Conservation (phyloP, 2,113 vertebrate genomes). For the Syngnathus scovelli region DNA sequence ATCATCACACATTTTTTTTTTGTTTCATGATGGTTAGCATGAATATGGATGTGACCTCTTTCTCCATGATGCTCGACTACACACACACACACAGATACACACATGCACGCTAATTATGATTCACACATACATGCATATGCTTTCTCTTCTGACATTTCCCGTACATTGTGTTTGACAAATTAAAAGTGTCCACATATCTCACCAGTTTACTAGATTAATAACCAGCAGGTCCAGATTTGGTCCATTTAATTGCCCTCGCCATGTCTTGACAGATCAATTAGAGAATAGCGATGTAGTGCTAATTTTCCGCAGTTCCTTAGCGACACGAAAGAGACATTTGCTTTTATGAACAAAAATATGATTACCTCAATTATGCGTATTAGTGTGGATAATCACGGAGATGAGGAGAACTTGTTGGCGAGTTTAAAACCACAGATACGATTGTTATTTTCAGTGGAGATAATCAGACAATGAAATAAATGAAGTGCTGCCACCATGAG, state of each 20-base stretch:
- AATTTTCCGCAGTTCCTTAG: conserved; percentile 81
- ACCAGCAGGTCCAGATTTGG: conserved; percentile 17
- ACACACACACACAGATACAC: conserved; percentile 13
- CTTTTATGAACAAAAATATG: background rate
- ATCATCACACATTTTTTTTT: conserved; percentile 71
- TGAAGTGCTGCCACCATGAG: too few species aligned
- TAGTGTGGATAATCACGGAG: background rate
- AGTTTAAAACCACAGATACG: background rate
- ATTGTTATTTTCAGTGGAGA: background rate
- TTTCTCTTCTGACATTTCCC: too few species aligned
- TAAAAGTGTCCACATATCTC: background rate
- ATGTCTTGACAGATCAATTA: conserved; percentile 87
- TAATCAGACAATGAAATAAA: background rate
- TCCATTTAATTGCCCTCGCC: conserved; percentile 55
- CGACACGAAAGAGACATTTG: conserved; percentile 76
- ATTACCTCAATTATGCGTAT: background rate
- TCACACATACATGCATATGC: background rate
- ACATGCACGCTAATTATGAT: too few species aligned
- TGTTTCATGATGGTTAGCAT: conserved; percentile 78
- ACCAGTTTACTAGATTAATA: background rate
- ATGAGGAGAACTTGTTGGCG: background rate
- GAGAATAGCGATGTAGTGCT: conserved; percentile 82
- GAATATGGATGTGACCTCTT: conserved; percentile 99
- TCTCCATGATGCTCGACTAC: conserved; percentile 58
- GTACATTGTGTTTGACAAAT: background rate